A percentile compares a stretch with the other conserved stretches of the same genome.
Evolutionary conservation across 2,797 vertebrate species (phyloP).

Genomic region (Serranus cabrilla): DNA sequence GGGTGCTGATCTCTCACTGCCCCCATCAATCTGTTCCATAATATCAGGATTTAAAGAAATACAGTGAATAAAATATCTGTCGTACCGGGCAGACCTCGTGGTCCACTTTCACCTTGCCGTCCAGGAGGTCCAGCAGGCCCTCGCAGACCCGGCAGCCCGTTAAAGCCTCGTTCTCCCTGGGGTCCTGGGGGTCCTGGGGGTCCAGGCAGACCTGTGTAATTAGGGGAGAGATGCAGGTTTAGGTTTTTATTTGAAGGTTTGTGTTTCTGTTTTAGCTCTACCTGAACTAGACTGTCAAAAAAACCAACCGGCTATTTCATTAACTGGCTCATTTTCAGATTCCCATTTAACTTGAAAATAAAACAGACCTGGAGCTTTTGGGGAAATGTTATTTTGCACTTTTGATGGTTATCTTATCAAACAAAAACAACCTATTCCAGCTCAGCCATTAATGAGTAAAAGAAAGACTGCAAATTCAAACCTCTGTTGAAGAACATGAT

Average conservation of each 20-base stretch:
- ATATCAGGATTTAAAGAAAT: background rate
- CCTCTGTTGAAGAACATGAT: conserved; percentile 29
- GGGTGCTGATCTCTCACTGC: too few relatives aligned
- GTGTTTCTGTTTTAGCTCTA: too few relatives aligned
- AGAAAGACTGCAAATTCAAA: conserved; percentile 23
- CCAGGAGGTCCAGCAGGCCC: conserved; percentile 84
- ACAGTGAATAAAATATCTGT: background rate
- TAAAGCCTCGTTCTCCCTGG: conserved; percentile 80
- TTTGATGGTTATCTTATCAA: too few relatives aligned
- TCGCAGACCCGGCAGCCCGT: conserved; percentile 73
- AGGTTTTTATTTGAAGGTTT: too few relatives aligned
- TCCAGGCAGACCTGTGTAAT: conserved; percentile 81
- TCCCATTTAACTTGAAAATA: background rate
- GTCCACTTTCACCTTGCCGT: conserved; percentile 78
- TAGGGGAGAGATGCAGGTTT: background rate
- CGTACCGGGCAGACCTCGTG: conserved; percentile 84
- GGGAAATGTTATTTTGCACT: background rate
- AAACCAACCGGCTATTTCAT: too few relatives aligned
- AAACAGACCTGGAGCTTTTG: background rate
- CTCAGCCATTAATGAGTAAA: conserved; percentile 16
- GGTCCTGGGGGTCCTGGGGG: conserved; percentile 66
- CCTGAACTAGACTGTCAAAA: too few relatives aligned
- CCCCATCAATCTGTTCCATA: background rate
- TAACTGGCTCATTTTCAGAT: background rate
- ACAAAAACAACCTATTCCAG: background rate